phyloP scores from a whole-genome alignment of 2,113 vertebrate species.

The Tetrao urogallus region DNA sequence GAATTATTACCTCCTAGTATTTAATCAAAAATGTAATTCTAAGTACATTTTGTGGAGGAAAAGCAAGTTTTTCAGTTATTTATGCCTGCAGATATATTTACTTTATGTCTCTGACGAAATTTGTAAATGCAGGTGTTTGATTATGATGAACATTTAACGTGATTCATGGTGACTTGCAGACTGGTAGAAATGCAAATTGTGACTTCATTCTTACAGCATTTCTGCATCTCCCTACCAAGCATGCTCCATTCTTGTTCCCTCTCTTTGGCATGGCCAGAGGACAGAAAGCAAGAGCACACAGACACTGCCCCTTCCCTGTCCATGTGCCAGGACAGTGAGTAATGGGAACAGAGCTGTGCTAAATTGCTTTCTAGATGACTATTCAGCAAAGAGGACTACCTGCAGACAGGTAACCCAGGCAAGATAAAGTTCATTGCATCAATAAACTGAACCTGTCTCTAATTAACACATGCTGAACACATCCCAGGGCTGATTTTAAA shows the following conservation, averaged over 20 bases:
- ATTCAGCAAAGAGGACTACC: not conserved
- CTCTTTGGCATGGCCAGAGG: not conserved
- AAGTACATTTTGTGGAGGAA: not conserved
- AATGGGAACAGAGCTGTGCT: not conserved
- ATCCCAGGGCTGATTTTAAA: not conserved
- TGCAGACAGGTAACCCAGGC: not conserved
- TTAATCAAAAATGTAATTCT: conserved; percentile 37
- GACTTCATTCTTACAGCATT: not conserved
- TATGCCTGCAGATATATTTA: conserved; percentile 3
- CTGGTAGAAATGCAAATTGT: not conserved
- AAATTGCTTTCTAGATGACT: conserved; percentile 1
- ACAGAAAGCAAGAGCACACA: not conserved
- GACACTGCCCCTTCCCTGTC: not conserved
- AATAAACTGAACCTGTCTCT: conserved; percentile 9
- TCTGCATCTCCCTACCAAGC: not conserved
- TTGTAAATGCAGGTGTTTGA: not conserved
- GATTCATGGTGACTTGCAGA: not conserved
- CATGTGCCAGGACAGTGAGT: not conserved
- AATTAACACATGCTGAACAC: not conserved
- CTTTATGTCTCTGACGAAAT: not conserved
- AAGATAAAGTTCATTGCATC: conserved; percentile 3
- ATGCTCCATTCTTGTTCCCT: not conserved
- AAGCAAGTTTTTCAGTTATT: conserved; percentile 18
- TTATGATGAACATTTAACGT: not conserved
- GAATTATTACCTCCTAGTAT: not conserved